Base-by-base conservation (phyloP, 2,888 invertebrate species). In the Philereme vetulata region DNA sequence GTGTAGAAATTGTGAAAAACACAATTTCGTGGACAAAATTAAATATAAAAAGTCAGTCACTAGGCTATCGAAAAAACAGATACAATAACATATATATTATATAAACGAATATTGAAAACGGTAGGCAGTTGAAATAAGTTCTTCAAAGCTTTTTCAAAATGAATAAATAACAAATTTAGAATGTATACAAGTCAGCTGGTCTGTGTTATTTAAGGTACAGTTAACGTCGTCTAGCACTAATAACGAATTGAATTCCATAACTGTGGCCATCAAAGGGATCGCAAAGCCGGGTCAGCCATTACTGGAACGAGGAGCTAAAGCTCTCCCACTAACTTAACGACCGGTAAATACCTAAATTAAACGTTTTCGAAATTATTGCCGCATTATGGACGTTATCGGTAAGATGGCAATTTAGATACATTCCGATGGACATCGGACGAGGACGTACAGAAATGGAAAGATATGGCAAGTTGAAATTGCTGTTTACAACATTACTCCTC, bases 331-430 rank as follows among this genome's bases (percentile, higher is more conserved):
- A 66, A 60, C 66, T 62, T 67, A 77, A 72, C 76, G 74, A 79
- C 75, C 76, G 72, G 70, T 78, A 77, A 82, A 83, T 77, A 70
- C 66, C 77, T 72, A 75, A 82, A 85, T 84, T 84, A 81, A 84
- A 77, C 77, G 74, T 77, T 76, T 74, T 80, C 74, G 72, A 75
- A 81, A 85, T 86, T 83, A 85, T 82, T 82, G 74, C 81, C 60
- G 75, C 70, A 82, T 82, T 77, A 79, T 75, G 70, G 77, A 74
- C 73, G 81, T 83, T 85, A 82, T 81, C 78, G 74, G 78, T 75
- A 84, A 84, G 81, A 76, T 77, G 72, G 72, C 82, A 79, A 86
- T 88, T 82, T 85, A 79, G 77, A 71, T 80, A 76, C 78, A 78
- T 81, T 72, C 77, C 74, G 64, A 68, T 62, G 70, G 69, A 68